Conservation (phyloP, 2,888 invertebrate species). For the Nymphalis c-album region DNA sequence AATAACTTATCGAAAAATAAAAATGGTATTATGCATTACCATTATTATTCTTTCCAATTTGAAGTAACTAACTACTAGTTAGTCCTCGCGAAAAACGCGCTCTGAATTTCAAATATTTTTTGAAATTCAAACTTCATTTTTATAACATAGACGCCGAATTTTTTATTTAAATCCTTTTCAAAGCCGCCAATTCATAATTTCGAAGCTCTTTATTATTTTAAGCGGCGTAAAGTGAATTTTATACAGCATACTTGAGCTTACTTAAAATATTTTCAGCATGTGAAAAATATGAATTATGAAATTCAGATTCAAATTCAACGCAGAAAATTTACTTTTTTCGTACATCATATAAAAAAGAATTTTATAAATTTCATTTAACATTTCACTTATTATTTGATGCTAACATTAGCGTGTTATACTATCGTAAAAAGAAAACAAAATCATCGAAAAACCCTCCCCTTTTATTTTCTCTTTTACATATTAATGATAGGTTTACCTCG, state of each 20-base stretch:
- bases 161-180: conserved; percentile 15
- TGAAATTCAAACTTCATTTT: conserved; percentile 8
- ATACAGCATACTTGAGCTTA: conserved; percentile 10
- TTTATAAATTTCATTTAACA: too few species aligned
- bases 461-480: neutral
- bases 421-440: too few species aligned
- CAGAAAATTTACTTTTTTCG: neutral
- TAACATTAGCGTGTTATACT: neutral
- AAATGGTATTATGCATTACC: neutral
- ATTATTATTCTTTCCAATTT: neutral
- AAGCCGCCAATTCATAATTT: neutral
- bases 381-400: too few species aligned
- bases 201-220: conserved; percentile 18
- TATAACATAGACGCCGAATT: conserved; percentile 6
- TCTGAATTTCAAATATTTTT: conserved; percentile 7
- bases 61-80: neutral
- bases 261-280: conserved; percentile 3
- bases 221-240: conserved; percentile 21
- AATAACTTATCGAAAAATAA: neutral
- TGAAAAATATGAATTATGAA: neutral
- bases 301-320: neutral
- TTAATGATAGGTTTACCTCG: neutral
- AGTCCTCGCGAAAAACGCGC: neutral
- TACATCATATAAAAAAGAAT: neutral
- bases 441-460: neutral